Conservation (phyloP, 2,888 invertebrate genomes). For the Heliothis peltigera region DNA sequence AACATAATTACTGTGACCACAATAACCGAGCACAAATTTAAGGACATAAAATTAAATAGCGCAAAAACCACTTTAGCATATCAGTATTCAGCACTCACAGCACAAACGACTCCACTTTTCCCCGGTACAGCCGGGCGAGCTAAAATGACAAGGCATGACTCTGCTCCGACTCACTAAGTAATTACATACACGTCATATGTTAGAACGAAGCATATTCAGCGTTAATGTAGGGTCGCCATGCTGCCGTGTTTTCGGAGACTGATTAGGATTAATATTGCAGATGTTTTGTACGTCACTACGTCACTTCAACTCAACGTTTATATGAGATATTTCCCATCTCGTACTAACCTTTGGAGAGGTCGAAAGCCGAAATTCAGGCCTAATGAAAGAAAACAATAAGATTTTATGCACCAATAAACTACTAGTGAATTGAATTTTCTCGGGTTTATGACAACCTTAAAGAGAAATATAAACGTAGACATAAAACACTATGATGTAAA, state of each 20-base stretch:
- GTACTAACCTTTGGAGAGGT: neutral
- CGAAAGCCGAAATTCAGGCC: constrained; percentile 13
- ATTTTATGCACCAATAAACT: constrained; percentile 43
- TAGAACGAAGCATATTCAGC: constrained; percentile 71
- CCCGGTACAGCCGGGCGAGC: constrained; percentile 64
- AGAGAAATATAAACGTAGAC: constrained; percentile 38
- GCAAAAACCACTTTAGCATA: constrained; percentile 62
- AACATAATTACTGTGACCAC: constrained; percentile 45
- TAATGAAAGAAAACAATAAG: constrained; percentile 6
- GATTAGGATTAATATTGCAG: constrained; percentile 11
- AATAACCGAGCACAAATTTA: constrained; percentile 41
- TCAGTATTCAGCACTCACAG: constrained; percentile 70
- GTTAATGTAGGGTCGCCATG: constrained; percentile 62
- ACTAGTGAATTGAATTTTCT: constrained; percentile 42
- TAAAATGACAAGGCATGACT: constrained; percentile 88
- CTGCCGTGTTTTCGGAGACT: constrained; percentile 33
- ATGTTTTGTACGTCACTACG: neutral
- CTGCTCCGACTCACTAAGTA: constrained; percentile 83
- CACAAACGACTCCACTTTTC: constrained; percentile 72
- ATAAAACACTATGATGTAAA: constrained; percentile 30
- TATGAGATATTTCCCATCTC: neutral
- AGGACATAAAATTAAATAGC: constrained; percentile 62
- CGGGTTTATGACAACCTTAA: constrained; percentile 37
- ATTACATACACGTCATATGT: constrained; percentile 86
- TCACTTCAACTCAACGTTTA: neutral